These are phyloP conservation scores for Montipora capitata DNA, from an alignment of 92 coral and sea anemone species.

Conservation along the genomic window DNA sequence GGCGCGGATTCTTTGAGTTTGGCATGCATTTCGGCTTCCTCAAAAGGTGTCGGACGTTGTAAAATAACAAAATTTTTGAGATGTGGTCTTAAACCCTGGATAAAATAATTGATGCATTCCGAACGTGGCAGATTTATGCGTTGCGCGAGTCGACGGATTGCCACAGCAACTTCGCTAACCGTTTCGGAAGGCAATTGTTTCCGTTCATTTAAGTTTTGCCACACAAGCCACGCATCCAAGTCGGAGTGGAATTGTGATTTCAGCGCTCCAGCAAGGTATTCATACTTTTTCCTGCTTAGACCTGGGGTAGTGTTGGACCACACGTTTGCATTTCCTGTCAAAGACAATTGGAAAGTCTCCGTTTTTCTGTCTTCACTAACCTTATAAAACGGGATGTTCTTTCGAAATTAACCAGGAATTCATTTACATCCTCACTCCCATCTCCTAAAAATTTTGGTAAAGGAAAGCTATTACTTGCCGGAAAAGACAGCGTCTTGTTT, in stretches of 20 bases:
- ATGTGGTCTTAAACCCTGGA: no score
- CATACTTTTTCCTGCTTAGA: neutral
- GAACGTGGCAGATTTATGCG: neutral
- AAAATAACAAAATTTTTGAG: no score
- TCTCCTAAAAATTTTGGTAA: slow-evolving; percentile 51
- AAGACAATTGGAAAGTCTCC: slow-evolving; percentile 53
- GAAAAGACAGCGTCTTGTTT: neutral
- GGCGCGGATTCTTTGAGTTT: no score
- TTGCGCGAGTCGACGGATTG: neutral
- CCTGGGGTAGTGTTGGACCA: neutral
- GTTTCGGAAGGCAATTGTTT: neutral
- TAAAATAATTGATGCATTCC: neutral
- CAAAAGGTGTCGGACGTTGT: no score
- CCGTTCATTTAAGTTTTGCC: neutral
- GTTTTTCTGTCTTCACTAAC: slow-evolving; percentile 34
- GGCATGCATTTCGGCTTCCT: no score
- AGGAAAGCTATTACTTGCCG: no score
- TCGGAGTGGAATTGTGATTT: neutral
- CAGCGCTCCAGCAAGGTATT: neutral
- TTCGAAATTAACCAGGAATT: slow-evolving; percentile 42
- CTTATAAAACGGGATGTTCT: slow-evolving; percentile 27
- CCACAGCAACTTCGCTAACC: neutral
- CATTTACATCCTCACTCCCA: slow-evolving; percentile 41
- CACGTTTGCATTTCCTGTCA: slow-evolving; percentile 49
- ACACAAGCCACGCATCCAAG: neutral